Percentiles rank a stretch among this genome's conserved stretches.
Evolutionary conservation across 1,140 invertebrate species (phyloP).

Genomic region (Caenorhabditis briggsae): DNA sequence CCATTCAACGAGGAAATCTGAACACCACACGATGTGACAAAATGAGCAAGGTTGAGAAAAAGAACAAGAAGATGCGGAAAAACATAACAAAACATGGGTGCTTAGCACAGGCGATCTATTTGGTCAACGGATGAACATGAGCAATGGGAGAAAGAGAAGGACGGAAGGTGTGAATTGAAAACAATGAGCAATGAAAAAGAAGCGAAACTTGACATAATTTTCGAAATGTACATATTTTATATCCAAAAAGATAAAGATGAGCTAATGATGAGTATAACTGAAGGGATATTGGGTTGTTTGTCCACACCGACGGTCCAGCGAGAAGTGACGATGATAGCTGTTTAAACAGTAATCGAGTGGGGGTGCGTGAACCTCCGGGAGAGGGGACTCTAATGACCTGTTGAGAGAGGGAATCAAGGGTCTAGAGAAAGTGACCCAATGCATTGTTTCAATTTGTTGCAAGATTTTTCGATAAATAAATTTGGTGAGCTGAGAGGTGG

Average conservation of each 20-base stretch:
- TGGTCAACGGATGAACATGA: slow-evolving; percentile 1
- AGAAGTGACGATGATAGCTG: slow-evolving; percentile 53
- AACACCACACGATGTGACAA: neutral
- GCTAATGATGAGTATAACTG: slow-evolving; percentile 20
- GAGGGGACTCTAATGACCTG: slow-evolving; percentile 48
- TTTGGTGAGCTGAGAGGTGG: neutral
- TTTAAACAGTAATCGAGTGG: slow-evolving; percentile 54
- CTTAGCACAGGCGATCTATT: neutral
- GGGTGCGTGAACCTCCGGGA: neutral
- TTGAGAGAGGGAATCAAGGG: slow-evolving; percentile 13
- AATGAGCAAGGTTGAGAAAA: neutral
- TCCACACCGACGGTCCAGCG: neutral
- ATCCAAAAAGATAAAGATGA: slow-evolving; percentile 29
- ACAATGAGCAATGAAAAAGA: neutral
- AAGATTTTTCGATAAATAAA: neutral
- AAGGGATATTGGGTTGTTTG: slow-evolving; percentile 7
- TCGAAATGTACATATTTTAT: neutral
- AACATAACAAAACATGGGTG: neutral
- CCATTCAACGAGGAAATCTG: slow-evolving; percentile 17
- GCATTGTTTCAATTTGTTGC: neutral
- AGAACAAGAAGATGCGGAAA: neutral
- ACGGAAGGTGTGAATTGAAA: slow-evolving; percentile 28
- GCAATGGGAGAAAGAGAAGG: neutral
- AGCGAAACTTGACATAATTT: no score
- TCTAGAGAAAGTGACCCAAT: neutral